Evolutionary conservation across 1,140 invertebrate genomes (phyloP), one percentile per base, ranked within the genome.

Genomic region (Hestina assimilis): DNA sequence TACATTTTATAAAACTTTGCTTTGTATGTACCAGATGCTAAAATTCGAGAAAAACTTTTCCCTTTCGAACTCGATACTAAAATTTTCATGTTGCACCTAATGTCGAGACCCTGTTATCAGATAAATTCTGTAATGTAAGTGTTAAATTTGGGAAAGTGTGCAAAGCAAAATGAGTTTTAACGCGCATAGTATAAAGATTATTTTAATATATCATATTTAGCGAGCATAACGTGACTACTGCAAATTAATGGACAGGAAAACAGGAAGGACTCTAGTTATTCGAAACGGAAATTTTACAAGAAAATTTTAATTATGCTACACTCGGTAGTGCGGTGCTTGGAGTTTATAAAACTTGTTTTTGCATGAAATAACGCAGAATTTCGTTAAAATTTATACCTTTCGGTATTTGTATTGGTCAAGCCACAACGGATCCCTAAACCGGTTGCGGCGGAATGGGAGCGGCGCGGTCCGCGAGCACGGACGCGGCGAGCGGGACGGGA

Each of bases 241-340:
- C 19, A 29, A 42, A 31, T 31, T 42, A 17, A 28, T 43, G 38
- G 15, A 41, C 24, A 23, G 29, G n/a, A 38, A 38, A 38, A 28
- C 26, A 43, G 50, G 35, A 43, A 42, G 24, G 4, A 29, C 17
- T 35, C 38, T 19, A 15, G 23, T 42, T 53, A 33, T 46, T 31
- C 35, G 11, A 31, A 53, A 42, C n/a, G 38, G 40, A 53, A 43
- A 53, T 38, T 53, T 42, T 42, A 40, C 14, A 53, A 53, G 17
- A 29, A 31, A 53, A 53, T 42, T 53, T 53, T 53, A 53, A 53
- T 42, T 53, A n/a, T n/a, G n/a, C n/a, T n/a, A n/a, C n/a, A 53
- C 11, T 15, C 15, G 23, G 9, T 26, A 29, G 14, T 46, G 19
- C 24, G 33, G 17, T 19, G 7, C 33, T 35, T 5, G 33, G 9